A percentile compares a stretch with the other conserved stretches of the same genome.
phyloP scores from a whole-genome alignment of 1,140 invertebrate species.

The Euura saliciscinereae region DNA sequence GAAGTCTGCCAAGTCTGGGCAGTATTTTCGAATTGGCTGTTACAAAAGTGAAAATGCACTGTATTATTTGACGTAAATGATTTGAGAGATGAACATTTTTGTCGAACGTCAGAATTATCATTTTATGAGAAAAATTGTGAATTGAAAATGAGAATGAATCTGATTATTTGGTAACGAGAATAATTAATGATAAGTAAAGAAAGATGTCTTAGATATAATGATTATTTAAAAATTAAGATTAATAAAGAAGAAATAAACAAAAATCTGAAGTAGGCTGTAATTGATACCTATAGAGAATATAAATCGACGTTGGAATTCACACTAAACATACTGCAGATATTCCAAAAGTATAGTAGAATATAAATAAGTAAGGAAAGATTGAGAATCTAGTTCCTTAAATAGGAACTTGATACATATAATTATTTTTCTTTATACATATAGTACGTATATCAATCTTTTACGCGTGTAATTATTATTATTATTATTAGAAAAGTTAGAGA shows the following conservation, averaged over 20 bases:
- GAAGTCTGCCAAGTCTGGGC: background rate
- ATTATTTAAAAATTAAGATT: background rate
- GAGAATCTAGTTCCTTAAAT: conserved; percentile 2
- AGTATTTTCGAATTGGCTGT: background rate
- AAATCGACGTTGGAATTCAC: background rate
- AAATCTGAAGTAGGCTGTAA: conserved; percentile 7
- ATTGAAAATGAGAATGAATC: background rate
- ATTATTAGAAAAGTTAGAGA: background rate
- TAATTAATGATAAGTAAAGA: too few species aligned
- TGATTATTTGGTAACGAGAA: background rate
- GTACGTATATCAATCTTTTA: conserved; percentile 14
- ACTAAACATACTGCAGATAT: background rate
- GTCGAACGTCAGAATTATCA: too few species aligned
- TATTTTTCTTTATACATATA: conserved; percentile 8
- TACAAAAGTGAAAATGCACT: background rate
- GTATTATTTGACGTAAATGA: background rate
- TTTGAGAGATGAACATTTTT: too few species aligned
- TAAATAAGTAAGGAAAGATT: conserved; percentile 7
- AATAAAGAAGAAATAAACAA: too few species aligned
- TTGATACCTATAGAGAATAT: background rate
- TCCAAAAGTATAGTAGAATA: background rate
- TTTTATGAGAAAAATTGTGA: background rate
- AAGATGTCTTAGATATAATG: background rate
- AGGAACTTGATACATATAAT: conserved; percentile 9
- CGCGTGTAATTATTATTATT: background rate